Evolutionary conservation across 2,113 vertebrate genomes (phyloP).

Genomic region (Bubo scandiacus): DNA sequence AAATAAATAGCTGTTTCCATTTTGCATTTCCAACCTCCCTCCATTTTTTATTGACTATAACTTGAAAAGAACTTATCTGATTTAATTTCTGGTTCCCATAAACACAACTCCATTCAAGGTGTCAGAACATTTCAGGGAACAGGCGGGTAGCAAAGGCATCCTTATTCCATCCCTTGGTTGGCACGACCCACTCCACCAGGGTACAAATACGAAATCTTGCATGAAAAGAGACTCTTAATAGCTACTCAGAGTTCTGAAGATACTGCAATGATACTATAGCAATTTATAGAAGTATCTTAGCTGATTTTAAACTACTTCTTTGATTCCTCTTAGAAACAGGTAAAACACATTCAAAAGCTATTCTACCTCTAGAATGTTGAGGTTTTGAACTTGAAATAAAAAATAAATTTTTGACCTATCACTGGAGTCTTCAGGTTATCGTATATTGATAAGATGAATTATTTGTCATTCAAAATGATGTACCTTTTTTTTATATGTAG

Average conservation of each 20-base stretch:
- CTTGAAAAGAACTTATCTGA: neutral
- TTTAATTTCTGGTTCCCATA: neutral
- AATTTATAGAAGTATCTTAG: neutral
- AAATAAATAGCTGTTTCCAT: neutral
- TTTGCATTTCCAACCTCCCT: neutral
- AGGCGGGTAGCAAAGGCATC: neutral
- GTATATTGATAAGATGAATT: neutral
- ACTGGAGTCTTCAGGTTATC: neutral
- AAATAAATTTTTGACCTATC: neutral
- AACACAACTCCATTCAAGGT: neutral
- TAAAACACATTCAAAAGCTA: neutral
- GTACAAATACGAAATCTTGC: neutral
- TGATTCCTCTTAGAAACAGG: neutral
- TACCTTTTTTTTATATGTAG: neutral
- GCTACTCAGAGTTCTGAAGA: neutral
- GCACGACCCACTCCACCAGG: neutral
- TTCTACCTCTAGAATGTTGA: neutral
- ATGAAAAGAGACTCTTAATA: neutral
- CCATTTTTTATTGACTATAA: neutral
- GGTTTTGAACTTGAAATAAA: neutral
- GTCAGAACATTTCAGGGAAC: neutral
- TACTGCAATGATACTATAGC: neutral
- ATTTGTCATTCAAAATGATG: neutral
- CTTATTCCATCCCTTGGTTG: neutral
- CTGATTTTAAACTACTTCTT: neutral